phyloP scores from a whole-genome alignment of 2,113 vertebrate genomes.

The Chaenogobius annularis region DNA sequence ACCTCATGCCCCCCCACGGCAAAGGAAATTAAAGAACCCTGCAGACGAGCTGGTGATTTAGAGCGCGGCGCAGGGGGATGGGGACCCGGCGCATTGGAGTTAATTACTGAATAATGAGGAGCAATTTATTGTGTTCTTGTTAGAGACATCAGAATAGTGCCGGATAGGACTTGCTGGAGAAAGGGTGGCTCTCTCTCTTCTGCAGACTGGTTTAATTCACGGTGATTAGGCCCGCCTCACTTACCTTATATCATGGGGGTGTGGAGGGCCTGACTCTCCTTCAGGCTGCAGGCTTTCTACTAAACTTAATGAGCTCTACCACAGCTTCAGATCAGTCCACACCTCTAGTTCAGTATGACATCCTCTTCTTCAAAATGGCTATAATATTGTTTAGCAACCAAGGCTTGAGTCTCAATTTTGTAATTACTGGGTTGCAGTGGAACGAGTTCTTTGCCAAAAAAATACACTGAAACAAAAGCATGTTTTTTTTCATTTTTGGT shows the following conservation, averaged over 20 bases:
- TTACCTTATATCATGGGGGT: conserved; percentile 32
- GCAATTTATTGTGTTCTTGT: conserved; percentile 87
- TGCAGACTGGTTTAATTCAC: conserved; percentile 41
- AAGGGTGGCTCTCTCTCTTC: conserved; percentile 36
- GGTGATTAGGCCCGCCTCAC: conserved; percentile 48
- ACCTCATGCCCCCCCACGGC: conserved; percentile 59
- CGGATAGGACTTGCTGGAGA: conserved; percentile 58
- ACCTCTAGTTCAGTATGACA: conserved; percentile 27
- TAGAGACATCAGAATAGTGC: conserved; percentile 80
- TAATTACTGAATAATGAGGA: conserved; percentile 87
- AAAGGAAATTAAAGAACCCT: conserved; percentile 82
- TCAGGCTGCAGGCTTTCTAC: conserved; percentile 48
- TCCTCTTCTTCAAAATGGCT: not conserved
- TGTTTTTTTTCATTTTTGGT: no score
- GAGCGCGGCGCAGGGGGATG: conserved; percentile 67
- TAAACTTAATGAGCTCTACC: conserved; percentile 53
- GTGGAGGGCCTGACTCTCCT: conserved; percentile 43
- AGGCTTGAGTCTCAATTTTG: not conserved
- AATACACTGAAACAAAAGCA: no score
- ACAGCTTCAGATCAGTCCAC: conserved; percentile 43
- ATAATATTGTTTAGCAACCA: not conserved
- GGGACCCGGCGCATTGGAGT: conserved; percentile 75
- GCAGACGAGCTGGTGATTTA: conserved; percentile 77
- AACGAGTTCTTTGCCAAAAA: no score
- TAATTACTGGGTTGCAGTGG: not conserved